phyloP scores from a whole-genome alignment of 1,140 invertebrate species.

The Frieseomelitta varia region DNA sequence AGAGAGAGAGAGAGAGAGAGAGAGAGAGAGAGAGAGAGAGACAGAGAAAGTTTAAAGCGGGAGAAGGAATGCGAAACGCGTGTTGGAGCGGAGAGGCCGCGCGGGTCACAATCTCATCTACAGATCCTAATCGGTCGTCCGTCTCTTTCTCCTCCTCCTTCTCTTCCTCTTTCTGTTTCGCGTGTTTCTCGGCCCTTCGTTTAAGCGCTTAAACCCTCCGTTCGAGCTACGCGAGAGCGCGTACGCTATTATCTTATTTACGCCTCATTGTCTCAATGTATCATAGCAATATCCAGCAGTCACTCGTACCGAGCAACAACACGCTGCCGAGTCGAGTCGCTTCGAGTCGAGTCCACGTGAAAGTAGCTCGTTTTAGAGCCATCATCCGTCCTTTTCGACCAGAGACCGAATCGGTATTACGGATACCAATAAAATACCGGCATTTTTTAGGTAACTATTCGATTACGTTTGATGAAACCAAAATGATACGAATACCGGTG shows the following conservation, averaged over 20 bases:
- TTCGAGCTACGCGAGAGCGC: conserved; percentile 72
- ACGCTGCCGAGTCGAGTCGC: conserved; percentile 35
- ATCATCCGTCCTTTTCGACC: background rate
- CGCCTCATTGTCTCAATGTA: conserved; percentile 81
- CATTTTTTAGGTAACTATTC: too few species aligned
- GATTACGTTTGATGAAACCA: too few species aligned
- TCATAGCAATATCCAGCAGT: conserved; percentile 77
- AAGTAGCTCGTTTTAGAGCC: conserved; percentile 4
- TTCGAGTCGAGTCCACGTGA: conserved; percentile 47
- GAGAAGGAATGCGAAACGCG: conserved; percentile 71
- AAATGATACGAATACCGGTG: too few species aligned
- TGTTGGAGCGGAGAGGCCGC: conserved; percentile 73
- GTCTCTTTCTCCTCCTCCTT: conserved; percentile 31
- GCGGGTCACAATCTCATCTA: conserved; percentile 80
- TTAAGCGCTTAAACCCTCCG: conserved; percentile 65
- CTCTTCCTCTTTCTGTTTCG: background rate
- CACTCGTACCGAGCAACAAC: conserved; percentile 67
- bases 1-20: too few species aligned
- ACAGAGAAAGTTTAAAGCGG: conserved; percentile 41
- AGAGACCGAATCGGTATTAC: too few species aligned
- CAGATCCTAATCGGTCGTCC: conserved; percentile 71
- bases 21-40: too few species aligned
- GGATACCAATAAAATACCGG: too few species aligned
- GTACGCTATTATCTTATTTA: conserved; percentile 81
- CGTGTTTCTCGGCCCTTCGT: conserved; percentile 64